Evolutionary conservation across 2,797 vertebrate species (phyloP).

Genomic region (Takifugu ocellatus): DNA sequence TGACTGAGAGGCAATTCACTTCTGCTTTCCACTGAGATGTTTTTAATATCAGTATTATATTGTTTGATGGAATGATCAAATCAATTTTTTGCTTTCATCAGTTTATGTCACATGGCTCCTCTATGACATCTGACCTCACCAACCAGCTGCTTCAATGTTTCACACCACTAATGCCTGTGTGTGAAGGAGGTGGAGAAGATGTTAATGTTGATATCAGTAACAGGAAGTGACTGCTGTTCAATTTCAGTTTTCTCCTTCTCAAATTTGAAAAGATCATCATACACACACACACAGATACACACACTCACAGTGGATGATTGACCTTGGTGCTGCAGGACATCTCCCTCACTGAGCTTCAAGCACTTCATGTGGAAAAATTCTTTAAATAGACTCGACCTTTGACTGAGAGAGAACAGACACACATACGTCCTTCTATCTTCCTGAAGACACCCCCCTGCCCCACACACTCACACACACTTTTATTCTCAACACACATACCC

Average conservation of each 20-base stretch:
- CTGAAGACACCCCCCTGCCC: neutral
- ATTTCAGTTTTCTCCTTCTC: neutral
- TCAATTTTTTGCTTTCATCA: too few relatives aligned
- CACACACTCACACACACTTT: neutral
- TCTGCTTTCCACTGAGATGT: too few relatives aligned
- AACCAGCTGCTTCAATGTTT: too few relatives aligned
- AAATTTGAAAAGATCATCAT: neutral
- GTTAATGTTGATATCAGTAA: too few relatives aligned
- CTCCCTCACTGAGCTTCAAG: slow-evolving; percentile 49
- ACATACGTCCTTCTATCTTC: neutral
- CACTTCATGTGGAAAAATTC: slow-evolving; percentile 59
- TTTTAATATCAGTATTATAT: neutral
- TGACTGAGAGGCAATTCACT: too few relatives aligned
- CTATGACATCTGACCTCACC: too few relatives aligned
- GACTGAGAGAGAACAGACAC: slow-evolving; percentile 47
- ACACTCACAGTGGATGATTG: neutral
- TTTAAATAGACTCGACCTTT: slow-evolving; percentile 76
- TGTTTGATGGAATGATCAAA: neutral
- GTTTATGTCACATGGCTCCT: too few relatives aligned
- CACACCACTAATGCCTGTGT: too few relatives aligned
- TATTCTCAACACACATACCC: neutral
- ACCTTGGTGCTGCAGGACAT: too few relatives aligned
- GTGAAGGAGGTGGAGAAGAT: too few relatives aligned
- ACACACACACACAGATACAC: neutral
- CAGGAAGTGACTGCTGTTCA: too few relatives aligned